Evolutionary conservation across 1,140 invertebrate species (phyloP).

Genomic region (Brachionus plicatilis): DNA sequence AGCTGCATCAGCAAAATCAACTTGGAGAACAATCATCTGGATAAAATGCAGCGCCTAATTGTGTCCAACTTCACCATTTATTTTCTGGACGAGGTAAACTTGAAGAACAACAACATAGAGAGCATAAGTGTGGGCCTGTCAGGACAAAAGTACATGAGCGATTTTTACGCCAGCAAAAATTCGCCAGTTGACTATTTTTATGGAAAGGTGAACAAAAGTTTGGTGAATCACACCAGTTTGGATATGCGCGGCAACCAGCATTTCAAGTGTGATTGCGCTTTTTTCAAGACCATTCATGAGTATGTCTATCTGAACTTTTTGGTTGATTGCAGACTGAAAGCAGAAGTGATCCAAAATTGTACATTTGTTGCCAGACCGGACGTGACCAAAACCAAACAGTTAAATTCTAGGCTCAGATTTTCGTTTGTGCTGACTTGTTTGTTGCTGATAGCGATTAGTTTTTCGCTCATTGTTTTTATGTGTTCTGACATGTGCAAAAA

Average conservation of each 20-base stretch:
- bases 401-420: not conserved
- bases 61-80: not conserved
- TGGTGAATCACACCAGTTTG: not conserved
- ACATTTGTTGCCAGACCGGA: not conserved
- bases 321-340: not conserved
- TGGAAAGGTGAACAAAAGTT: not conserved
- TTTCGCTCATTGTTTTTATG: not conserved
- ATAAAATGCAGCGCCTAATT: not conserved
- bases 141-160: slow-evolving; percentile 19
- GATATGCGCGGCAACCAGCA: not conserved
- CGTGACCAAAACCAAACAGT: not conserved
- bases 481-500: not conserved
- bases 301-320: not conserved
- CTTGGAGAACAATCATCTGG: not conserved
- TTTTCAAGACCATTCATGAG: not conserved
- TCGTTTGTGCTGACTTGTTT: not conserved
- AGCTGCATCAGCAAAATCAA: not conserved
- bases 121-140: not conserved
- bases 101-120: not conserved
- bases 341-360: not conserved
- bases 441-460: not conserved
- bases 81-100: not conserved
- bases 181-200: not conserved
- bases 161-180: slow-evolving; percentile 5
- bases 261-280: slow-evolving; percentile 24